A percentile compares a stretch with the other conserved stretches of the same genome.
Conservation (phyloP, 2,888 invertebrate genomes). For the Amblyteles armatorius region DNA sequence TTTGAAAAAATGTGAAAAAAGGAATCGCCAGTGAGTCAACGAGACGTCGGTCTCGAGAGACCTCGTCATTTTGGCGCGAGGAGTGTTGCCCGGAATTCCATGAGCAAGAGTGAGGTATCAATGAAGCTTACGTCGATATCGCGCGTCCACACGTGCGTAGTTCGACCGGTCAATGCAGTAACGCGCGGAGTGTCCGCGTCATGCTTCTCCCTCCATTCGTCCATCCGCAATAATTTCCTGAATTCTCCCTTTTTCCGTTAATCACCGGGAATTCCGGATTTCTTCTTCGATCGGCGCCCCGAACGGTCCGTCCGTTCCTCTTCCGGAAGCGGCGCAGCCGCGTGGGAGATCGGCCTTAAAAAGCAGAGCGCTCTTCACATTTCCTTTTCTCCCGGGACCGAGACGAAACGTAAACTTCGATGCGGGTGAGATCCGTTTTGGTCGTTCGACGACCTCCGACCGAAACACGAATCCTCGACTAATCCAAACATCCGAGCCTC, state of each 20-base stretch:
- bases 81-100: not conserved
- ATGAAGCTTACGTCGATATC: slow-evolving; percentile 21
- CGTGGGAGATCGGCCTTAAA: slow-evolving; percentile 15
- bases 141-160: slow-evolving; percentile 13
- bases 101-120: slow-evolving; percentile 15
- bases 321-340: not conserved
- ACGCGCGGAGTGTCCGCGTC: slow-evolving; percentile 14
- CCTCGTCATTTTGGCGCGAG: not conserved
- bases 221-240: slow-evolving; percentile 12
- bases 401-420: slow-evolving; percentile 7
- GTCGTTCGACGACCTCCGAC: slow-evolving; percentile 39
- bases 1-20: not conserved
- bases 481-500: not conserved
- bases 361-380: not conserved
- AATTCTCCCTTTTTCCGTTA: not conserved
- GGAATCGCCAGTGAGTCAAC: not conserved
- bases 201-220: not conserved
- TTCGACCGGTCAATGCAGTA: slow-evolving; percentile 7
- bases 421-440: slow-evolving; percentile 32
- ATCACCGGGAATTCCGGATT: slow-evolving; percentile 2
- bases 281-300: not conserved
- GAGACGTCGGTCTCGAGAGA: not conserved
- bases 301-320: not conserved
- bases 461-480: not conserved
- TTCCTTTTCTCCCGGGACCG: not conserved